These are phyloP conservation scores for Pristionchus maxplancki DNA, from an alignment of 2,888 invertebrate genomes.

Conservation along the genomic window DNA sequence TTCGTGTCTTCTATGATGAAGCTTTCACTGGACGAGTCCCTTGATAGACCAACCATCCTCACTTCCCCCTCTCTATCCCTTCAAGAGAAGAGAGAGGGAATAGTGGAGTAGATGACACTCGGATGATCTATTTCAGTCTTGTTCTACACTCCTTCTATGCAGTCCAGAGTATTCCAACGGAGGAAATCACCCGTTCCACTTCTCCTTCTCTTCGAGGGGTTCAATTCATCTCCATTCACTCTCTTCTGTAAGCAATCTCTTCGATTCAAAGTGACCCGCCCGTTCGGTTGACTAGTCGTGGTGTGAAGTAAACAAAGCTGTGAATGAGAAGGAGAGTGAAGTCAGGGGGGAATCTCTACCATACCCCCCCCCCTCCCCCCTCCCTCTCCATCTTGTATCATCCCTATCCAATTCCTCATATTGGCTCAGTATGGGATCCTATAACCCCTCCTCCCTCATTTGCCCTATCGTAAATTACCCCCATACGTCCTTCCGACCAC, in stretches of 20 bases:
- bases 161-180: no score
- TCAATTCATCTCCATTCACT: neutral
- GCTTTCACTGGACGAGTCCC: slow-evolving; percentile 17
- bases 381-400: neutral
- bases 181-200: neutral
- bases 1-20: neutral
- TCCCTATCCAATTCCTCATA: neutral
- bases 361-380: neutral
- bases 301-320: slow-evolving; percentile 45
- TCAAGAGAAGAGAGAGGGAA: neutral
- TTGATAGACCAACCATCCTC: neutral
- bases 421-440: slow-evolving; percentile 14
- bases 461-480: slow-evolving; percentile 36
- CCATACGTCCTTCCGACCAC: slow-evolving; percentile 41
- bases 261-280: slow-evolving; percentile 37
- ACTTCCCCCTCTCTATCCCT: neutral
- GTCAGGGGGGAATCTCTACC: neutral
- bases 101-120: neutral
- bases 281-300: slow-evolving; percentile 7
- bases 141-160: neutral
- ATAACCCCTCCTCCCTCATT: slow-evolving; percentile 28
- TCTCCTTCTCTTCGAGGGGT: neutral
- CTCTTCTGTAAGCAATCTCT: slow-evolving; percentile 41
- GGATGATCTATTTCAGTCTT: neutral
- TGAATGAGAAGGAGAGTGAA: slow-evolving; percentile 9